These are phyloP conservation scores for Corythucha ciliata DNA, from an alignment of 2,888 invertebrate species.

Conservation along the genomic window DNA sequence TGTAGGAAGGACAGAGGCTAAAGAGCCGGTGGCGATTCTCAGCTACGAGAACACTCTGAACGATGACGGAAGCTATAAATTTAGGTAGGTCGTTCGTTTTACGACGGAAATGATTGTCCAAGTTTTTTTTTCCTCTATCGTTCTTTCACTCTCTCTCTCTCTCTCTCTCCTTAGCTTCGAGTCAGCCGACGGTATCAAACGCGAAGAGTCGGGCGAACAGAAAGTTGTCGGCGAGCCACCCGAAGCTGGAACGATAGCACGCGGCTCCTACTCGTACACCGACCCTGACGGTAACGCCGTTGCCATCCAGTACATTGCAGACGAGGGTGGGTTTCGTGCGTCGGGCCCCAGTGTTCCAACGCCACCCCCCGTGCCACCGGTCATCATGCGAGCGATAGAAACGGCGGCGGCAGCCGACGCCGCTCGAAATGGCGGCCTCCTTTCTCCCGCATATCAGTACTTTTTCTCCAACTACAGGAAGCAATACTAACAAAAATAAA, in stretches of 20 bases:
- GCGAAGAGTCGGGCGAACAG: constrained; percentile 58
- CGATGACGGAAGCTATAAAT: constrained; percentile 27
- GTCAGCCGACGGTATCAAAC: constrained; percentile 63
- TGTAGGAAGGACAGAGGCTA: constrained; percentile 8
- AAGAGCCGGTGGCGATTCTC: constrained; percentile 22
- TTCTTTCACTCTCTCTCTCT: neutral
- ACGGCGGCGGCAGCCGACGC: constrained; percentile 31
- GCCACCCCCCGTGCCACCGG: constrained; percentile 38
- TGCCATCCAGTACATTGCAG: constrained; percentile 52
- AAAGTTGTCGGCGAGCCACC: constrained; percentile 49
- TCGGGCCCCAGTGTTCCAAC: constrained; percentile 38
- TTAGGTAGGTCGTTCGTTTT: constrained; percentile 21
- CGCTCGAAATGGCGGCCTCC: constrained; percentile 26
- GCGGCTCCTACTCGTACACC: constrained; percentile 60
- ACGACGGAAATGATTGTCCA: neutral
- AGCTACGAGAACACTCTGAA: constrained; percentile 18
- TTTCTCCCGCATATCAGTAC: constrained; percentile 22
- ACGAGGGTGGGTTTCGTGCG: constrained; percentile 51
- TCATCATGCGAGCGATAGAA: constrained; percentile 33
- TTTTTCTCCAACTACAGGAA: constrained; percentile 25
- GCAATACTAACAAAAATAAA: too few species aligned
- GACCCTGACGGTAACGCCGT: constrained; percentile 42
- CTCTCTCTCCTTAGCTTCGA: too few species aligned
- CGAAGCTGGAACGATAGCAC: constrained; percentile 57
- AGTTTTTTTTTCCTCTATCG: neutral